Conservation (phyloP, 2,888 invertebrate species). For the Amitus sp. region DNA sequence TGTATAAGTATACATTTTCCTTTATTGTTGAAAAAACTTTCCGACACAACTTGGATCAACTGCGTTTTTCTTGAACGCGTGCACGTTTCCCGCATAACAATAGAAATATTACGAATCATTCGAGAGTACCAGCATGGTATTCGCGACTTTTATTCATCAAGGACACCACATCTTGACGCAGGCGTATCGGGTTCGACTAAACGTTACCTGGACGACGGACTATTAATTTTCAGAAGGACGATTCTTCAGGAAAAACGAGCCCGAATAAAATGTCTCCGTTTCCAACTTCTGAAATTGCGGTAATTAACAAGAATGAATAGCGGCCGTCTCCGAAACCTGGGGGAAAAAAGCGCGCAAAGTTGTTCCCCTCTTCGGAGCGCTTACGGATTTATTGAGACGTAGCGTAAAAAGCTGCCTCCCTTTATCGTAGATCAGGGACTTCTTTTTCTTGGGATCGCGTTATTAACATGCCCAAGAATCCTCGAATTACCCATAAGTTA, state of each 20-base stretch:
- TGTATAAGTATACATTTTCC: too few relatives aligned
- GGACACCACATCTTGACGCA: background rate
- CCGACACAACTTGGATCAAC: too few relatives aligned
- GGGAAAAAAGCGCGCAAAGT: background rate
- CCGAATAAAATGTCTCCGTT: too few relatives aligned
- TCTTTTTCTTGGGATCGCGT: conserved; percentile 9
- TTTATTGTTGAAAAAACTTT: too few relatives aligned
- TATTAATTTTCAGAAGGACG: background rate
- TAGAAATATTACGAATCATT: background rate
- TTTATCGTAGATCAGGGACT: conserved; percentile 16
- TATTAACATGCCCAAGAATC: conserved; percentile 5
- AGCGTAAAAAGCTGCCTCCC: background rate
- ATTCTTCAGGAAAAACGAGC: too few relatives aligned
- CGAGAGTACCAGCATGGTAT: background rate
- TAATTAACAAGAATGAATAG: too few relatives aligned
- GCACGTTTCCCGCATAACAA: too few relatives aligned
- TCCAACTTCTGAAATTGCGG: too few relatives aligned
- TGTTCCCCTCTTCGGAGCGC: background rate
- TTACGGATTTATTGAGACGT: background rate
- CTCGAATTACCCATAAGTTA: background rate
- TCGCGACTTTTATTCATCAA: background rate
- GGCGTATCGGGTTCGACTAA: background rate
- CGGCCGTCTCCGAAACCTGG: too few relatives aligned
- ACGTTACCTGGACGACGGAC: background rate
- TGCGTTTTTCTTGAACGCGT: too few relatives aligned